phyloP scores from a whole-genome alignment of 2,797 vertebrate species.

The Pseudochirops corinnae region DNA sequence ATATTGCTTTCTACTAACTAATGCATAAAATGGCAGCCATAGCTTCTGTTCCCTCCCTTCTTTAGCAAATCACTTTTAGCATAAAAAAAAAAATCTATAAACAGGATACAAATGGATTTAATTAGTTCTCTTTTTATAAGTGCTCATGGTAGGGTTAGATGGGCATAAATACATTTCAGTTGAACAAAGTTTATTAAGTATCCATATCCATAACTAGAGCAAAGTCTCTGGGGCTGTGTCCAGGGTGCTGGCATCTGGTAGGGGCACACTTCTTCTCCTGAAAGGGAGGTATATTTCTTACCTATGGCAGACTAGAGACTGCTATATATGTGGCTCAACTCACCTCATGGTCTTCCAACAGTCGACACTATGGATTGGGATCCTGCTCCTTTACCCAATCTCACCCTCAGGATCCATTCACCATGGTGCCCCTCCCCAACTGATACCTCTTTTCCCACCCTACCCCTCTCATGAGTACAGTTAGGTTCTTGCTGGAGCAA shows the following conservation, averaged over 20 bases:
- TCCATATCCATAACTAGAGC: neutral
- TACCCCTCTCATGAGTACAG: neutral
- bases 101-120: neutral
- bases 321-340: neutral
- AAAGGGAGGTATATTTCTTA: neutral
- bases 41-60: neutral
- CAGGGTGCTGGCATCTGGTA: neutral
- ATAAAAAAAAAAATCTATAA: neutral
- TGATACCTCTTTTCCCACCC: neutral
- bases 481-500: neutral
- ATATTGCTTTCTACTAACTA: neutral
- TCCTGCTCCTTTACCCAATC: neutral
- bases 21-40: neutral
- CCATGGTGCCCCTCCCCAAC: neutral
- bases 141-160: neutral
- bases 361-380: no score
- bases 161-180: neutral
- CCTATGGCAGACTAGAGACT: neutral
- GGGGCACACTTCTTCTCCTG: neutral
- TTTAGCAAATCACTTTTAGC: neutral
- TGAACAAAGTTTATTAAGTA: neutral
- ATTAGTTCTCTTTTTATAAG: neutral
- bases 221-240: neutral
- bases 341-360: neutral
- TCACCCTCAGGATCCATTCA: neutral